Evolutionary conservation across 2,113 vertebrate genomes (phyloP), one percentile per base, ranked within the genome.

Genomic region (Sebastes fasciatus): DNA sequence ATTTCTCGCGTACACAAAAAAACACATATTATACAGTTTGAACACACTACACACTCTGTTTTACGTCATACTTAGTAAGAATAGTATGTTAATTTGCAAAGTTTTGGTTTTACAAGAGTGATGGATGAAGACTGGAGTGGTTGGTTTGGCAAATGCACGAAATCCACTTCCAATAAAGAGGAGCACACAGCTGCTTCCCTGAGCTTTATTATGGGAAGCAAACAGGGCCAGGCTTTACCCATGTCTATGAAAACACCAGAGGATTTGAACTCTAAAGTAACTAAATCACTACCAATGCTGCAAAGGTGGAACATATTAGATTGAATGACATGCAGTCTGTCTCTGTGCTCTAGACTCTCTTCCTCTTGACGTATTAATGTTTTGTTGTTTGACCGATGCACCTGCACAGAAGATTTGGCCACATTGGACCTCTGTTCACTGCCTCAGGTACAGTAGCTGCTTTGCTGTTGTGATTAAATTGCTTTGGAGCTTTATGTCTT

Each of bases 301-400:
- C 67, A 58, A 13, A 77, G n/a, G 17, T n/a, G 51, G 42, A 21
- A 68, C 62, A 2, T 19, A 52, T 75, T 14, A 70, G 21, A 63
- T 10, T 34, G 57, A 57, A 63, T 57, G 42, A 65, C 54, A 43
- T 40, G 19, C 45, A 17, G n/a, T 19, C 45, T 42, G 60, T 70
- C 49, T 43, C 2, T n/a, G 19, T 34, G 55, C 42, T 52, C 21
- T 34, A 75, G 83, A 69, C 58, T 63, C 58, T 63, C 16, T 65
- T 43, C 40, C n/a, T 68, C 55, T 61, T 57, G 73, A 77, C 57
- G 51, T 23, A 46, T 52, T 43, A 74, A 79, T 68, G 16, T 9
- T 7, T 19, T 8, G 2, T 8, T 19, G 26, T 61, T 23, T 61
- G 26, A 12, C 8, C 1, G 4, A 49, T 66, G 73, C 75, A 80